Conservation (phyloP, 2,797 vertebrate species). For the Alosa sapidissima region DNA sequence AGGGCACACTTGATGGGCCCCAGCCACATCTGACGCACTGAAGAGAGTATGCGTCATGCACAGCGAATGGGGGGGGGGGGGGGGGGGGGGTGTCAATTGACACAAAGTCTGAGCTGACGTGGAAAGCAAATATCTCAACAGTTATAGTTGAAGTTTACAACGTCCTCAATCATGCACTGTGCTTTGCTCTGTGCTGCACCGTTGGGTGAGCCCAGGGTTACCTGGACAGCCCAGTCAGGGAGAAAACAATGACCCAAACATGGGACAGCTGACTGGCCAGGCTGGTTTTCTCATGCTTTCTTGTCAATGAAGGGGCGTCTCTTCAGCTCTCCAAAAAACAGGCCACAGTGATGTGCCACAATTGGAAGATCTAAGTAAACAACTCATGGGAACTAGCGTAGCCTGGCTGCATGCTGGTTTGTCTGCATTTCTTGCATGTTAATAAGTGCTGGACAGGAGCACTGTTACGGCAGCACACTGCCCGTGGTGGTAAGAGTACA, state of each 20-base stretch:
- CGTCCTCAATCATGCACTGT: neutral
- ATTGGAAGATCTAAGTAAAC: conserved; percentile 1
- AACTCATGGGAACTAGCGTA: neutral
- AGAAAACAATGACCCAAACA: neutral
- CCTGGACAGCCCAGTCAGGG: neutral
- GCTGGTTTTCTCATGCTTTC: conserved; percentile 54
- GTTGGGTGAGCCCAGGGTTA: neutral
- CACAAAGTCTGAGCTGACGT: neutral
- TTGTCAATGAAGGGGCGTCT: conserved; percentile 26
- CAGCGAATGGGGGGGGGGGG: neutral
- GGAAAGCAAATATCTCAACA: neutral
- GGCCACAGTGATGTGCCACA: conserved; percentile 20
- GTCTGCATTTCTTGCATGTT: conserved; percentile 14
- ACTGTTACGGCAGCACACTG: neutral
- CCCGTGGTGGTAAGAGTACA: neutral
- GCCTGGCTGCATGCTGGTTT: neutral
- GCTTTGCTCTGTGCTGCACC: neutral
- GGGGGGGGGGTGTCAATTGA: too few relatives aligned
- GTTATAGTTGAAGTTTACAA: neutral
- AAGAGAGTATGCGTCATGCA: neutral
- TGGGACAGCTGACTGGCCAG: conserved; percentile 46
- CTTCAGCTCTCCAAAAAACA: conserved; percentile 44
- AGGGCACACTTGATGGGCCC: neutral
- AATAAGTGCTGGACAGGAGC: neutral
- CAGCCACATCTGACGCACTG: neutral